Evolutionary conservation across 64 coral and sea anemone species (phyloP), one percentile per base, ranked within the genome.

Genomic region (Dendrophyllia cribrosa): DNA sequence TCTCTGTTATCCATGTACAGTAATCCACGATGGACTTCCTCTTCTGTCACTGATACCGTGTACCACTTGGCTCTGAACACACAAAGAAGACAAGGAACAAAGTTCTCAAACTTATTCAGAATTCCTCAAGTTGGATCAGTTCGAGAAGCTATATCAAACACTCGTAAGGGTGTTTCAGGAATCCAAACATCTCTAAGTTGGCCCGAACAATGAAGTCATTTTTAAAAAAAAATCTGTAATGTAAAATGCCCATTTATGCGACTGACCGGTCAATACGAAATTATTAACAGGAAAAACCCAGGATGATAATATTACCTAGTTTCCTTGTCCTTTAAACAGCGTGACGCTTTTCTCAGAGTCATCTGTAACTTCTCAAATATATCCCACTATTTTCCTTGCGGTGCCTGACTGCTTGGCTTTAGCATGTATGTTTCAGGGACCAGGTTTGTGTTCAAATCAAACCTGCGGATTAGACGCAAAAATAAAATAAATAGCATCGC

Each of bases 401-500:
- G 70, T 9, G 70, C 70, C 70, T 72, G 70, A 15, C 20, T 72
- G 70, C 70, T 72, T 24, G 70, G 70, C 70, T 72, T 72, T 21
- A 72, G 34, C 26, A 72, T 72, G 13, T 72, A 72, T 45, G 13
- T 44, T 10, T 9, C 25, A 72, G 70, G 70, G 9, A 69, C 66
- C 20, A 69, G 66, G 4, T 69, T 69, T 69, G 66, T 69, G 66
- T 69, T 69, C 22, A 69, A 72, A 72, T 72, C 70, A 72, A 72
- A 72, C 70, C 70, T 72, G 26, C 13, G 11, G 43, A 72, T 72
- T 14, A 72, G 70, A 13, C 7, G 14, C 22, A 72, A 9, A 44
- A 72, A 45, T 72, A 46, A 69, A 69, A 23, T 19, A 69, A 69
- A n/a, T n/a, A n/a, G n/a, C n/a, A n/a, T n/a, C n/a, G n/a, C n/a